Evolutionary conservation across 2,797 vertebrate species (phyloP).

Genomic region (Lates japonicus): DNA sequence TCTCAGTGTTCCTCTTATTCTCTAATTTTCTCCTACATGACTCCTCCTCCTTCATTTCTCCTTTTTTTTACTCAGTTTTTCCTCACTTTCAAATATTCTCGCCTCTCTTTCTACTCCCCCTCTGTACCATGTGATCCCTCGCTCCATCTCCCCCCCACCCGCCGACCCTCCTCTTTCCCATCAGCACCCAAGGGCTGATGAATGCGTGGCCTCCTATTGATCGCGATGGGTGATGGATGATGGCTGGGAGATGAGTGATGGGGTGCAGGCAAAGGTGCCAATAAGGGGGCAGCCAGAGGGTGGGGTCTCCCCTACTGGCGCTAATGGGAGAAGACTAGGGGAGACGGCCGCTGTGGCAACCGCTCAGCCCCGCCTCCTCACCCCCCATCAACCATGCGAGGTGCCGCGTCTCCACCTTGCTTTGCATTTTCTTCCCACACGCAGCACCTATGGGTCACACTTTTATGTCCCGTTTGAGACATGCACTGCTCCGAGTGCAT

Average conservation of each 20-base stretch:
- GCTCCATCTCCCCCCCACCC: conserved; percentile 32
- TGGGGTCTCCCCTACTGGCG: conserved; percentile 83
- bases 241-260: conserved; percentile 91
- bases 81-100: conserved; percentile 60
- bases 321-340: conserved; percentile 89
- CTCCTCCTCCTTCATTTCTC: conserved; percentile 63
- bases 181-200: conserved; percentile 84
- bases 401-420: conserved; percentile 44
- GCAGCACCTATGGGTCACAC: conserved; percentile 49
- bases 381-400: conserved; percentile 27
- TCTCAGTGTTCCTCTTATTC: conserved; percentile 27
- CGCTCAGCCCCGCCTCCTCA: conserved; percentile 57
- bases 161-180: conserved; percentile 70
- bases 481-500: conserved; percentile 22
- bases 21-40: conserved; percentile 29
- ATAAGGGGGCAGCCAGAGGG: conserved; percentile 86
- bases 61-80: conserved; percentile 45
- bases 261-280: conserved; percentile 89
- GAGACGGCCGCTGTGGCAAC: conserved; percentile 70
- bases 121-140: conserved; percentile 64
- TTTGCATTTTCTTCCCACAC: conserved; percentile 72
- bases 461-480: conserved; percentile 23
- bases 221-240: conserved; percentile 91
- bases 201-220: conserved; percentile 94
- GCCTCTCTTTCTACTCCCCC: conserved; percentile 41